Percentiles rank a stretch among this genome's conserved stretches.
phyloP scores from a whole-genome alignment of 1,140 invertebrate genomes.

The Formica exsecta region DNA sequence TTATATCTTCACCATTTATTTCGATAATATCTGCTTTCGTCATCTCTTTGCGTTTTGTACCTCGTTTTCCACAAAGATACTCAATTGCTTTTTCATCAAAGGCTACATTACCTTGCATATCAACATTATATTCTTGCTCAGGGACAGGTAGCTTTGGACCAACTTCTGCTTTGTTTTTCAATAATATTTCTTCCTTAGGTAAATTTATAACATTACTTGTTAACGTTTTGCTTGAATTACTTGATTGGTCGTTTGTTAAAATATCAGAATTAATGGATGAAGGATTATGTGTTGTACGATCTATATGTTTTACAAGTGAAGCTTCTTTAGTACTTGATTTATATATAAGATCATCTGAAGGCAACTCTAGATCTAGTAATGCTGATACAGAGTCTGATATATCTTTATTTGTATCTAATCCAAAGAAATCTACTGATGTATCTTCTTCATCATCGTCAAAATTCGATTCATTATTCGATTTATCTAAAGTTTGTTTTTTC shows the following conservation, averaged over 20 bases:
- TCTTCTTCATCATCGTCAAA: slow-evolving; percentile 85
- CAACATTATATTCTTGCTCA: slow-evolving; percentile 85
- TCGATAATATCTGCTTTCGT: slow-evolving; percentile 91
- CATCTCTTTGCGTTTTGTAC: slow-evolving; percentile 86
- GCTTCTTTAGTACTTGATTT: not conserved
- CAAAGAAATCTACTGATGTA: slow-evolving; percentile 59
- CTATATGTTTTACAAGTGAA: not conserved
- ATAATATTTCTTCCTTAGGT: slow-evolving; percentile 82
- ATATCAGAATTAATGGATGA: not conserved
- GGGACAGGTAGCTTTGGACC: slow-evolving; percentile 85
- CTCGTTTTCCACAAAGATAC: slow-evolving; percentile 85
- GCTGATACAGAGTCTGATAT: no score
- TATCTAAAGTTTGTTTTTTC: slow-evolving; percentile 38
- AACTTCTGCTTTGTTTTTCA: slow-evolving; percentile 84
- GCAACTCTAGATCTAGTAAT: slow-evolving; percentile 13
- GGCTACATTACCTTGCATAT: slow-evolving; percentile 83
- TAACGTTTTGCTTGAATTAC: slow-evolving; percentile 67
- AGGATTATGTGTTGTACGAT: not conserved
- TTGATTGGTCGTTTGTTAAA: not conserved
- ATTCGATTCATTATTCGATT: slow-evolving; percentile 83
- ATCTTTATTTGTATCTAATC: slow-evolving; percentile 27
- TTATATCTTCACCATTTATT: slow-evolving; percentile 93
- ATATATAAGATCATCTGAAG: not conserved
- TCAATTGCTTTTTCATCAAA: slow-evolving; percentile 85
- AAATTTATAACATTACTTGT: slow-evolving; percentile 81